These are phyloP conservation scores for Trichonephila clavata DNA, from an alignment of 1,140 invertebrate species.

Conservation along the genomic window DNA sequence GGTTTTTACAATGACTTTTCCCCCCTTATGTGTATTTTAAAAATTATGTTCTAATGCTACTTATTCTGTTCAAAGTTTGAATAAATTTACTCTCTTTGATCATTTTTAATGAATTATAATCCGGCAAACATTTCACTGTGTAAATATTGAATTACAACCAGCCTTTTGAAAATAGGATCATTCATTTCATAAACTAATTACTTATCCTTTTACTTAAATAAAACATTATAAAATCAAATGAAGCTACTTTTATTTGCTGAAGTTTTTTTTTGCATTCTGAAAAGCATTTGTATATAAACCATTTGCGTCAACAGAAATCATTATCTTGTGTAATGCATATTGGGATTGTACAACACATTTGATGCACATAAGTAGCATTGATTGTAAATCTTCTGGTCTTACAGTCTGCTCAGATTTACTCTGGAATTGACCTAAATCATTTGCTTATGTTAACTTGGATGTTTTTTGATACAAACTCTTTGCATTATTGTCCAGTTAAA, in stretches of 20 bases:
- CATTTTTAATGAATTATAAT: no score
- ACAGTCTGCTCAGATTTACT: background rate
- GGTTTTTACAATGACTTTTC: no score
- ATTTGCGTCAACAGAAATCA: background rate
- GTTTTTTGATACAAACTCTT: slow-evolving; percentile 55
- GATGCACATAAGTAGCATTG: slow-evolving; percentile 16
- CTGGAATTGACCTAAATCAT: background rate
- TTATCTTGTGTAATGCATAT: background rate
- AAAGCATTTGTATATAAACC: slow-evolving; percentile 1
- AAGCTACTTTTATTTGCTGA: background rate
- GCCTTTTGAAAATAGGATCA: background rate
- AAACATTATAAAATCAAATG: background rate
- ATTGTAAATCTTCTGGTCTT: background rate
- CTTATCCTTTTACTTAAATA: slow-evolving; percentile 14
- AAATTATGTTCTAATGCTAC: background rate
- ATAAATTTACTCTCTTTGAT: background rate
- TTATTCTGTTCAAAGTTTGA: background rate
- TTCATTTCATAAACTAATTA: background rate
- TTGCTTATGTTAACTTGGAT: slow-evolving; percentile 28
- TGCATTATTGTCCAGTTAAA: slow-evolving; percentile 63
- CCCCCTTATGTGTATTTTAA: no score
- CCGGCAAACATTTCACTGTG: no score
- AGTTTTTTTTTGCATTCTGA: background rate
- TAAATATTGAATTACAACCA: background rate
- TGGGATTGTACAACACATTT: slow-evolving; percentile 16